phyloP scores from a whole-genome alignment of 2,797 vertebrate genomes.

The Aplochiton taeniatus region DNA sequence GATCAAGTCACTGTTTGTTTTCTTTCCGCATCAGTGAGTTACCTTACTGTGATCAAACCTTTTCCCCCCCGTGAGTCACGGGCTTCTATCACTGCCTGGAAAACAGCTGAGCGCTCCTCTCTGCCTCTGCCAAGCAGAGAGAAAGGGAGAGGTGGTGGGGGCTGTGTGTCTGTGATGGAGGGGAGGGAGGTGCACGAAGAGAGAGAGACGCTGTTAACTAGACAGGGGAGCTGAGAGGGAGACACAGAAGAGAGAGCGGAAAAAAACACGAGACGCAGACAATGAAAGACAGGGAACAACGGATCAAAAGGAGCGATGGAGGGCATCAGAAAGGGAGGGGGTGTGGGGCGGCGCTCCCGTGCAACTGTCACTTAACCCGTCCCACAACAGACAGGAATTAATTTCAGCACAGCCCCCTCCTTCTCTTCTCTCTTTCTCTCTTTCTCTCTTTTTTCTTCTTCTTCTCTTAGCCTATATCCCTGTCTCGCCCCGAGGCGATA shows the following conservation, averaged over 20 bases:
- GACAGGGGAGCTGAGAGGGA: background rate
- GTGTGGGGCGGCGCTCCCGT: conserved; percentile 29
- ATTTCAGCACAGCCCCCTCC: conserved; percentile 46
- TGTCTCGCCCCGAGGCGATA: conserved; percentile 56
- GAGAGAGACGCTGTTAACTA: background rate
- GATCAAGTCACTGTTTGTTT: conserved; percentile 15
- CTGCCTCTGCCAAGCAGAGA: conserved; percentile 36
- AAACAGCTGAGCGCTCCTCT: conserved; percentile 51
- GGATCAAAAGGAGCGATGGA: conserved; percentile 49
- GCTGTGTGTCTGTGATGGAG: conserved; percentile 33
- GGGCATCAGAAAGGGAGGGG: conserved; percentile 16
- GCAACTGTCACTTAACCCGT: conserved; percentile 39
- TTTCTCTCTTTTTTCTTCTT: conserved; percentile 15
- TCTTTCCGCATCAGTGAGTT: conserved; percentile 25
- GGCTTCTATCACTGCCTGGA: conserved; percentile 46
- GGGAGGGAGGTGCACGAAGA: conserved; percentile 1
- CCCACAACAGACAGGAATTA: conserved; percentile 32
- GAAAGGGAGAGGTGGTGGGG: conserved; percentile 38
- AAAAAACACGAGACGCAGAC: background rate
- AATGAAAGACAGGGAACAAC: conserved; percentile 11
- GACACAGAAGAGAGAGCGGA: no score
- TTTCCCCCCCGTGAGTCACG: conserved; percentile 51
- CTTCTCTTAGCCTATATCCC: conserved; percentile 40
- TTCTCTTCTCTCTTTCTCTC: conserved; percentile 11
- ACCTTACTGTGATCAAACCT: conserved; percentile 30